Conservation (phyloP, 2,888 invertebrate genomes). For the Dascillus cervinus region DNA sequence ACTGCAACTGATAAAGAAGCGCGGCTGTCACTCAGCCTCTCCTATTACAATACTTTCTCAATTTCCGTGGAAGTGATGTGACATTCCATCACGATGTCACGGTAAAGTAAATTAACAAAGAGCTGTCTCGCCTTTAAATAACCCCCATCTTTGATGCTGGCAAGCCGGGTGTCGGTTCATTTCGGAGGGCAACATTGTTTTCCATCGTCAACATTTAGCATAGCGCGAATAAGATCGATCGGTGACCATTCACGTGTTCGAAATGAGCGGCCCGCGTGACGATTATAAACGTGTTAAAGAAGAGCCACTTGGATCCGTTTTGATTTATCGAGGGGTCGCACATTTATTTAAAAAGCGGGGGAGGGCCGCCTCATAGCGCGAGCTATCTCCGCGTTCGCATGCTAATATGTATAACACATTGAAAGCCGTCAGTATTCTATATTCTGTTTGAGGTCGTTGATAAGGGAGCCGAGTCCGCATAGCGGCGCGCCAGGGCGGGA, state of each 20-base stretch:
- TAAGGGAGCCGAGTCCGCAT: slow-evolving; percentile 27
- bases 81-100: slow-evolving; percentile 41
- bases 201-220: slow-evolving; percentile 35
- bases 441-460: slow-evolving; percentile 37
- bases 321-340: slow-evolving; percentile 34
- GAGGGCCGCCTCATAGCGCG: slow-evolving; percentile 24
- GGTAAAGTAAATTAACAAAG: slow-evolving; percentile 43
- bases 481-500: slow-evolving; percentile 5
- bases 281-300: too few relatives aligned
- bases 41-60: slow-evolving; percentile 43
- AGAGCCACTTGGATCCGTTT: slow-evolving; percentile 26
- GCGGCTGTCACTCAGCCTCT: slow-evolving; percentile 40
- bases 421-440: slow-evolving; percentile 32
- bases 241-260: slow-evolving; percentile 9
- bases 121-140: slow-evolving; percentile 39
- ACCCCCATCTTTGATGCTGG: slow-evolving; percentile 34
- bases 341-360: slow-evolving; percentile 29
- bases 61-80: slow-evolving; percentile 41
- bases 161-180: slow-evolving; percentile 22
- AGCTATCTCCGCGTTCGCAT: slow-evolving; percentile 26
- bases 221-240: slow-evolving; percentile 9
- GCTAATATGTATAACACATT: slow-evolving; percentile 29
- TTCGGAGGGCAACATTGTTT: slow-evolving; percentile 37
- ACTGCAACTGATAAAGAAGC: slow-evolving; percentile 42
- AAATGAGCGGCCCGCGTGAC: too few relatives aligned